These are phyloP conservation scores for Siphamia tubifer DNA, from an alignment of 2,113 vertebrate genomes.

Conservation along the genomic window DNA sequence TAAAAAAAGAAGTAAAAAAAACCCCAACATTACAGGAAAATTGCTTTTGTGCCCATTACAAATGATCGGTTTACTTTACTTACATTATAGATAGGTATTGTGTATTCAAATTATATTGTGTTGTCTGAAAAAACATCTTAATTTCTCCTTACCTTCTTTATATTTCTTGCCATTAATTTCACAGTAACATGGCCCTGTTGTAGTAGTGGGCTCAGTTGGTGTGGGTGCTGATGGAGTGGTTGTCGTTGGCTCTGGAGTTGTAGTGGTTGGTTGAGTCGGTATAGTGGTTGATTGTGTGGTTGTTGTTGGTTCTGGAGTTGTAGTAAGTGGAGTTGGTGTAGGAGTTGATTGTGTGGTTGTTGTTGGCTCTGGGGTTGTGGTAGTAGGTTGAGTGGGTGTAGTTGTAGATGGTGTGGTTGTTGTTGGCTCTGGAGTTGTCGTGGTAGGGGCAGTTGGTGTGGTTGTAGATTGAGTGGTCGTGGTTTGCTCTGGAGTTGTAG, in stretches of 20 bases:
- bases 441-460: background rate
- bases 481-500: background rate
- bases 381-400: background rate
- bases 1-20: background rate
- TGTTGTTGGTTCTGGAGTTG: background rate
- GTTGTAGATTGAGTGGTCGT: background rate
- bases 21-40: too few species aligned
- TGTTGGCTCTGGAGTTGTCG: background rate
- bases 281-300: background rate
- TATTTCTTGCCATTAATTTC: constrained; percentile 55
- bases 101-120: too few species aligned
- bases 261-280: background rate
- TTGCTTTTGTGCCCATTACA: background rate
- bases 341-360: background rate
- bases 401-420: background rate
- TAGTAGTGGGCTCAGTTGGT: fast-evolving
- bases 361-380: background rate
- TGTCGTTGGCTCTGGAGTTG: background rate
- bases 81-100: too few species aligned
- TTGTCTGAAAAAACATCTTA: too few species aligned
- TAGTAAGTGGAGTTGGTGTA: background rate
- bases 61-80: background rate
- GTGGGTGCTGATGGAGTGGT: background rate
- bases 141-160: constrained; percentile 52
- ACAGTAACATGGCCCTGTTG: constrained; percentile 68